These are phyloP conservation scores for Empidonax alnorum DNA, from an alignment of 2,113 vertebrate species.

Conservation along the genomic window DNA sequence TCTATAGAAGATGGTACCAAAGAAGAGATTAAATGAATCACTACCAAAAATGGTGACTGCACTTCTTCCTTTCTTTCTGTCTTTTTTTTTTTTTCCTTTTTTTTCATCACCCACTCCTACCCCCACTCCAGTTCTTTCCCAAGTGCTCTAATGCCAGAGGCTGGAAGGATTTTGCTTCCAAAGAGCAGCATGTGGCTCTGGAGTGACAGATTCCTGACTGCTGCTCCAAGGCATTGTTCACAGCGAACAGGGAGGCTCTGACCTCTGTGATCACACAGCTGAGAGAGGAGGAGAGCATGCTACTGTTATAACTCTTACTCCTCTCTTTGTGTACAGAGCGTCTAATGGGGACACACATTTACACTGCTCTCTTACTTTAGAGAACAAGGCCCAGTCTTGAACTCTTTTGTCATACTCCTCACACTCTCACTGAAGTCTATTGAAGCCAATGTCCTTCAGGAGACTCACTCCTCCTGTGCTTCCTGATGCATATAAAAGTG, in stretches of 20 bases:
- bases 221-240: conserved; percentile 71
- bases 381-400: not conserved
- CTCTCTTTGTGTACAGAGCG: not conserved
- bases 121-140: not conserved
- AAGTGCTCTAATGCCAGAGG: conserved; percentile 49
- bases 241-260: conserved; percentile 18
- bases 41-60: not conserved
- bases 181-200: conserved; percentile 67
- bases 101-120: not conserved
- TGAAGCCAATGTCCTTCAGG: not conserved
- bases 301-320: conserved; percentile 38
- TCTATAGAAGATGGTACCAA: not conserved
- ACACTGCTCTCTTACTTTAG: not conserved
- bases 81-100: rapidly evolving
- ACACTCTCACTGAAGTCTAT: not conserved
- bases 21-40: not conserved
- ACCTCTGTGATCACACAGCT: conserved; percentile 61
- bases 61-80: not conserved
- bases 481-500: not conserved
- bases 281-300: conserved; percentile 43
- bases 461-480: not conserved
- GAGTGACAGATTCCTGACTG: conserved; percentile 68
- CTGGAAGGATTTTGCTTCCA: conserved; percentile 64
- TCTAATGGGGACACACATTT: conserved; percentile 13
- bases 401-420: not conserved